A percentile compares a stretch with the other conserved stretches of the same genome.
These are phyloP conservation scores for Takifugu ocellatus DNA, from an alignment of 2,797 vertebrate genomes.

Conservation along the genomic window DNA sequence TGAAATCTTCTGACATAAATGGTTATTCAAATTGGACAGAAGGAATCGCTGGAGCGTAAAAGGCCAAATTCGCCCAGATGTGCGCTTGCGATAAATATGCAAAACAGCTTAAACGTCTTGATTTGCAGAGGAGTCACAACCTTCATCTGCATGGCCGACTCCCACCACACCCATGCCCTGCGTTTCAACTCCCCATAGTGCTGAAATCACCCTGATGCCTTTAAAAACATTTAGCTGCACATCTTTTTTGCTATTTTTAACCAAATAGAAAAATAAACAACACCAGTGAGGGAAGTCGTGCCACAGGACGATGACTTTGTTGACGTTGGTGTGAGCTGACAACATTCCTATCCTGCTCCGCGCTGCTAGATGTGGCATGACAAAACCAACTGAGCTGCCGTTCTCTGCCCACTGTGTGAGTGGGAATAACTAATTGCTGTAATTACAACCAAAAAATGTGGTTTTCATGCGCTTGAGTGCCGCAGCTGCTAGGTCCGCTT, in stretches of 20 bases:
- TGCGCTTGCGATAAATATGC: background rate
- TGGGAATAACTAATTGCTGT: conserved; percentile 20
- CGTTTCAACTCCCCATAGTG: too few species aligned
- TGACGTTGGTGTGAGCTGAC: background rate
- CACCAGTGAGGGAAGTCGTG: too few species aligned
- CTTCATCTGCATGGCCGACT: too few species aligned
- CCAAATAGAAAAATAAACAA: too few species aligned
- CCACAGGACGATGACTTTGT: background rate
- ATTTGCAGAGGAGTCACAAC: conserved; percentile 31
- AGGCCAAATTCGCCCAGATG: background rate
- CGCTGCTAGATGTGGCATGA: conserved; percentile 10
- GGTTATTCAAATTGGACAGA: background rate
- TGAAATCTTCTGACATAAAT: background rate
- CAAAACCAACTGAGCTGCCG: conserved; percentile 17
- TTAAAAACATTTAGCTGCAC: too few species aligned
- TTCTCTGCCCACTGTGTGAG: conserved; percentile 15
- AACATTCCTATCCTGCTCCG: conserved; percentile 1
- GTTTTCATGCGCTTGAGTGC: conserved; percentile 11
- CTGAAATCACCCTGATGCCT: too few species aligned
- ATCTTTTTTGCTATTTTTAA: too few species aligned
- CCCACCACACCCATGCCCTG: too few species aligned
- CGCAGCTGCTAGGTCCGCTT: background rate
- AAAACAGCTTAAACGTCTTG: conserved; percentile 13
- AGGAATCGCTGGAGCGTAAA: background rate
- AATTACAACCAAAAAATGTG: conserved; percentile 17